phyloP scores from a whole-genome alignment of 2,113 vertebrate genomes.

The Condylura cristata region DNA sequence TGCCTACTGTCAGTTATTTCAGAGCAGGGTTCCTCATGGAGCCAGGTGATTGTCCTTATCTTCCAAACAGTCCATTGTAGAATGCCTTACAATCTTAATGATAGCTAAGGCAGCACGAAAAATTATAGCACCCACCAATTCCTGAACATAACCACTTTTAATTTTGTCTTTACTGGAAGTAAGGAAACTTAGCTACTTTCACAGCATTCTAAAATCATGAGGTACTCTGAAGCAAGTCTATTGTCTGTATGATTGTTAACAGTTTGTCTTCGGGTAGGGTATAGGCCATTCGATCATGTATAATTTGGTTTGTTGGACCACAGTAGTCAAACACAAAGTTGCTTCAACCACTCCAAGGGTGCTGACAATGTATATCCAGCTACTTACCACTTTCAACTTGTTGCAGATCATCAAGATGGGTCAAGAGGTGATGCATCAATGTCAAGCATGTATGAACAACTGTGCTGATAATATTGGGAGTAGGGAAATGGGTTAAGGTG shows the following conservation, averaged over 20 bases:
- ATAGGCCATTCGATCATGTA: neutral
- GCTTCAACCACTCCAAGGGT: neutral
- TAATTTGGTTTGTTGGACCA: neutral
- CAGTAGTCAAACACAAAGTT: neutral
- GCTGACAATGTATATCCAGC: neutral
- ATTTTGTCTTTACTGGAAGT: neutral
- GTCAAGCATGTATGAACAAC: neutral
- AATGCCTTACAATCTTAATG: neutral
- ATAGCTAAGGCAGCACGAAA: neutral
- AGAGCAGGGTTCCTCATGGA: neutral
- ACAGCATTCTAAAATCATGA: neutral
- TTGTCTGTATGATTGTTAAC: neutral
- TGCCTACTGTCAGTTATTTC: neutral
- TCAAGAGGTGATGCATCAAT: neutral
- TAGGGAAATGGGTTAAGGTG: neutral
- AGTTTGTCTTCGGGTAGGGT: neutral
- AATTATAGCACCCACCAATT: neutral
- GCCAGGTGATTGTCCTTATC: neutral
- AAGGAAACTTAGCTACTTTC: neutral
- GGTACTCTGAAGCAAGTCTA: neutral
- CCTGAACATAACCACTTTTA: neutral
- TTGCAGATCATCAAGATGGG: neutral
- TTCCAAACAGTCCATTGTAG: neutral
- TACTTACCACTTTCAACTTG: neutral
- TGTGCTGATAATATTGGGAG: neutral